Conservation (phyloP, 2,113 vertebrate species). For the Oplegnathus fasciatus region DNA sequence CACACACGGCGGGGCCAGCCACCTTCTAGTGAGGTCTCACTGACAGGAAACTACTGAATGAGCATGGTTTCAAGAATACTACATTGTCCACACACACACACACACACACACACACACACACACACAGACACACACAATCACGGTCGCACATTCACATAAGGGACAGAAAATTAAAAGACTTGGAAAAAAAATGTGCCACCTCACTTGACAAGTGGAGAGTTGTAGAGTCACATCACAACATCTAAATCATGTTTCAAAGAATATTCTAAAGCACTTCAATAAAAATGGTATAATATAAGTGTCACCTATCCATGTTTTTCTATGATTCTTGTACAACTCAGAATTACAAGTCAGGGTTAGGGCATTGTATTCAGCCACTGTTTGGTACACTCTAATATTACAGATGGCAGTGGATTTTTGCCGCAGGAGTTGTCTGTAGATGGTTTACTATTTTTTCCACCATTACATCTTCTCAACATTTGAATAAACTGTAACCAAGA, state of each 20-base stretch:
- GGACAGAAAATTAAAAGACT: background rate
- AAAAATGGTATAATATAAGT: too few species aligned
- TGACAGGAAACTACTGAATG: slow-evolving; percentile 29
- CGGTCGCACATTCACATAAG: background rate
- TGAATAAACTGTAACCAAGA: background rate
- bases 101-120: too few species aligned
- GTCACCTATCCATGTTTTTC: background rate
- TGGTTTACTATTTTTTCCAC: background rate
- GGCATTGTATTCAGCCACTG: background rate
- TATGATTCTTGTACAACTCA: background rate
- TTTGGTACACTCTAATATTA: background rate
- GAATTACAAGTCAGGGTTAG: too few species aligned
- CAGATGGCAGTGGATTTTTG: background rate
- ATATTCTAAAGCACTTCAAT: background rate
- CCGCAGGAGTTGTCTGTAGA: background rate
- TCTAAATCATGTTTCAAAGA: background rate
- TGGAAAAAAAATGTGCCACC: background rate
- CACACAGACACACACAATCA: too few species aligned
- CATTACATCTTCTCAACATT: background rate
- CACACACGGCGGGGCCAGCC: slow-evolving; percentile 7
- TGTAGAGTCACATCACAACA: background rate
- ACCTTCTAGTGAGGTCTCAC: slow-evolving; percentile 4
- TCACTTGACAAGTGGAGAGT: background rate
- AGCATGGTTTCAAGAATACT: slow-evolving; percentile 23
- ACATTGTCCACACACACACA: background rate